Base-by-base conservation (phyloP, 2,113 vertebrate species). In the Tyto alba region DNA sequence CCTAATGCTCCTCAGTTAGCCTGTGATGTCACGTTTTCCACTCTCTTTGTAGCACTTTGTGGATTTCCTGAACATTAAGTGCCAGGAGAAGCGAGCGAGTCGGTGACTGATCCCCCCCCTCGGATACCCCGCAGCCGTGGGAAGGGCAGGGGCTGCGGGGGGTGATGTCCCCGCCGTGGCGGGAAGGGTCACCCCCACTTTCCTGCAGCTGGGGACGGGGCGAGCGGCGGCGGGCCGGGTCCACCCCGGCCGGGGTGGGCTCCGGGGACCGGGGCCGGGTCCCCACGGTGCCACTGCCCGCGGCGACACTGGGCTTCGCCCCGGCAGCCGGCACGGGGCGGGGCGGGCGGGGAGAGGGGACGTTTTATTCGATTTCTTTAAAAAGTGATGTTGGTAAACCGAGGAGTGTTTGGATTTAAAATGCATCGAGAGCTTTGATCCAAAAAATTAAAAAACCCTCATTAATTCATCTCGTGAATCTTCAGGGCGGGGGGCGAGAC, bases 11-110 rank as follows among this genome's bases (percentile, higher is more conserved):
- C 83, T 82, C 92, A 90, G 90, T 91, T 74, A 93, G 89, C 67
- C 88, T 12, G 52, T 96, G 96, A 95, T 97, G 97, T 98, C 97
- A 97, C 95, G 57, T 93, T 97, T 97, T 98, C 97, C 96, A 96
- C 95, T 93, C 92, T 88, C 88, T 69, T 59, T 73, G 9, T 72
- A 83, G 75, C 91, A 95, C 94, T 96, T 94, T 68, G 72, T 93
- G 96, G 91, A 82, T 97, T 97, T 97, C 96, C 97, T 96, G 96
- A 90, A 66, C 95, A 67, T 94, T 77, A 94, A 96, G 97, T 92
- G 88, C 64, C 32, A 27, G 18, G 79, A 86, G 88, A 89, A 94
- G 55, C 4, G 72, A 89, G 90, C 11, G 59, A 79, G 89, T 38
- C 40, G 47, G 68, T 38, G 85, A 38, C 92, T 66, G 40, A 25